Conservation (phyloP, 1,140 invertebrate species). For the Luehdorfia chinensis region DNA sequence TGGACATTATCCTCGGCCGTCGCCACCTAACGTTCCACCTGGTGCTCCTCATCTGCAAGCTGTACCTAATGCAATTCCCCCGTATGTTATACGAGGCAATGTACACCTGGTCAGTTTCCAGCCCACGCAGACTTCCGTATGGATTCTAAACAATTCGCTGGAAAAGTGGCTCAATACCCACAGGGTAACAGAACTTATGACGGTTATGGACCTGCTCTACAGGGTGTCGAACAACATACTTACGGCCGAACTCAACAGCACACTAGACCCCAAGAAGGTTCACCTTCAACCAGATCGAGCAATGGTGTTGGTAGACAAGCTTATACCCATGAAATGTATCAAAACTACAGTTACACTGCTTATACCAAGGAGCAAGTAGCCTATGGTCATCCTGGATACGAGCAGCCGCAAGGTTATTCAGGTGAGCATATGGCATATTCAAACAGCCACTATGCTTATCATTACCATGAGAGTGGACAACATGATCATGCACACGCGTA, state of each 20-base stretch:
- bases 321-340: constrained; percentile 77
- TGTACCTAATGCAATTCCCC: constrained; percentile 77
- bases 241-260: constrained; percentile 55
- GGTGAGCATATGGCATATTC: constrained; percentile 68
- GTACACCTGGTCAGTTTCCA: constrained; percentile 63
- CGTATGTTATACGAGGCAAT: constrained; percentile 76
- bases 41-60: constrained; percentile 78
- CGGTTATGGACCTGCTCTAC: constrained; percentile 42
- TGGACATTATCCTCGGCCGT: constrained; percentile 79
- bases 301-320: constrained; percentile 55
- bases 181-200: constrained; percentile 62
- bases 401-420: constrained; percentile 64
- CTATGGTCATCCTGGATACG: constrained; percentile 67
- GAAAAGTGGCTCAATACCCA: constrained; percentile 69
- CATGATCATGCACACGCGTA: constrained; percentile 66
- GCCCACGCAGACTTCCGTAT: constrained; percentile 68
- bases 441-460: constrained; percentile 71
- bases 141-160: constrained; percentile 70
- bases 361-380: constrained; percentile 68
- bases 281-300: constrained; percentile 42
- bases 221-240: constrained; percentile 51
- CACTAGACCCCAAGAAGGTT: constrained; percentile 47
- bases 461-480: constrained; percentile 68
- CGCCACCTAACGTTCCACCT: constrained; percentile 78
- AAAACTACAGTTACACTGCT: constrained; percentile 70